These are phyloP conservation scores for Drosophila monieri DNA, from an alignment of 2,888 invertebrate species.

Conservation along the genomic window DNA sequence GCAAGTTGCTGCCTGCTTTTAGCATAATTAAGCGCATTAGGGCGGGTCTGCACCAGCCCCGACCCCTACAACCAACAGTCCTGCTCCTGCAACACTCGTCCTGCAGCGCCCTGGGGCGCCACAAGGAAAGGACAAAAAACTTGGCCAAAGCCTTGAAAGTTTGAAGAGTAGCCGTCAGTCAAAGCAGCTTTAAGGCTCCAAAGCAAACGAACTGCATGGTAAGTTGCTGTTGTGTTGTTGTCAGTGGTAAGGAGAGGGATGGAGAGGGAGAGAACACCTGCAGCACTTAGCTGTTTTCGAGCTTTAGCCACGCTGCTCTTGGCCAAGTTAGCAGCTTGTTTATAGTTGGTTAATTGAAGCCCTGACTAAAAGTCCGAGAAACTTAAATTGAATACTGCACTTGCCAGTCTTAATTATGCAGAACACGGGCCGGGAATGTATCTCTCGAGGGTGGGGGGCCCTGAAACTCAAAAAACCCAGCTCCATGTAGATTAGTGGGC, in stretches of 20 bases:
- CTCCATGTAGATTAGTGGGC: slow-evolving; percentile 28
- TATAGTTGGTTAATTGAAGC: slow-evolving; percentile 66
- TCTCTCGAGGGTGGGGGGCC: background rate
- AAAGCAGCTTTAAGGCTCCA: slow-evolving; percentile 49
- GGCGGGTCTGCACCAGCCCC: slow-evolving; percentile 4
- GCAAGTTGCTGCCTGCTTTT: slow-evolving; percentile 59
- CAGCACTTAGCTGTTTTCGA: slow-evolving; percentile 24
- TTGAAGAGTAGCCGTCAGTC: slow-evolving; percentile 44
- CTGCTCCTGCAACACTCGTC: background rate
- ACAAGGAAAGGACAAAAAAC: slow-evolving; percentile 24
- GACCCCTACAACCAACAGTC: background rate
- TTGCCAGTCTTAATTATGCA: slow-evolving; percentile 35
- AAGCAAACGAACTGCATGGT: slow-evolving; percentile 55
- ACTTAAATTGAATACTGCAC: slow-evolving; percentile 61
- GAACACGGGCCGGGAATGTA: slow-evolving; percentile 12
- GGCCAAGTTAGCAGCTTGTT: slow-evolving; percentile 58
- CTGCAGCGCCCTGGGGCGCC: slow-evolving; percentile 13
- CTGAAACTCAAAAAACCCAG: background rate
- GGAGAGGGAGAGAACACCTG: slow-evolving; percentile 14
- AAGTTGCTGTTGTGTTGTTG: slow-evolving; percentile 37
- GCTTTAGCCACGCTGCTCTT: slow-evolving; percentile 27
- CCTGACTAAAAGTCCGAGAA: slow-evolving; percentile 25
- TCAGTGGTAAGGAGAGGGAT: background rate
- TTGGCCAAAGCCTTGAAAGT: slow-evolving; percentile 38
- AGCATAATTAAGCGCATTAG: slow-evolving; percentile 67